phyloP scores from a whole-genome alignment of 2,888 invertebrate genomes.

The Coenonympha glycerion region DNA sequence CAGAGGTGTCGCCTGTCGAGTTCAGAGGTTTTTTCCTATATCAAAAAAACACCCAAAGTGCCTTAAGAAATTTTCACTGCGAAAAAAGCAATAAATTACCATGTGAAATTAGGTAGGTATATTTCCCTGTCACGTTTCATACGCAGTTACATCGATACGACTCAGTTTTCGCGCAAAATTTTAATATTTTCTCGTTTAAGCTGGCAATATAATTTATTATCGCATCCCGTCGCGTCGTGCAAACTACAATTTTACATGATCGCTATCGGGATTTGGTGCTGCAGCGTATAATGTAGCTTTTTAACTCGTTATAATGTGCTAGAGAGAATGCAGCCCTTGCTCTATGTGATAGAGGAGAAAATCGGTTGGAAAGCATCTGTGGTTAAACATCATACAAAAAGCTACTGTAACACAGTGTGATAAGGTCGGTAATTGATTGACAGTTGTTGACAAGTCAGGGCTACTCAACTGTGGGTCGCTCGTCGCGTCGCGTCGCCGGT shows the following conservation, averaged over 20 bases:
- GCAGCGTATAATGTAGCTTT: background rate
- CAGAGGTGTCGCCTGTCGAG: too few relatives aligned
- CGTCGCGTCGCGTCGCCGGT: conserved; percentile 41
- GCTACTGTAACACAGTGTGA: background rate
- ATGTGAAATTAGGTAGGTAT: too few relatives aligned
- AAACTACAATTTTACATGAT: conserved; percentile 8
- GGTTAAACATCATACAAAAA: background rate
- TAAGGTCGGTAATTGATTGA: background rate
- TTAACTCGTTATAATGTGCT: background rate
- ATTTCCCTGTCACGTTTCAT: background rate
- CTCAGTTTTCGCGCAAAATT: background rate
- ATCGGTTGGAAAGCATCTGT: background rate
- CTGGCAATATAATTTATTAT: background rate
- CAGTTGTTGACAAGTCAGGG: background rate
- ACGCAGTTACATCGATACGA: background rate
- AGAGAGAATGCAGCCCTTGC: background rate
- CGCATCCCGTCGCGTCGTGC: background rate
- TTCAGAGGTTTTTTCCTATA: too few relatives aligned
- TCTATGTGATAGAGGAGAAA: background rate
- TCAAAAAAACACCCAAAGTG: too few relatives aligned
- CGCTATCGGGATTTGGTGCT: background rate
- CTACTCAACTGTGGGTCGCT: background rate
- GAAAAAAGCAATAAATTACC: too few relatives aligned
- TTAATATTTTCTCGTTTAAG: background rate
- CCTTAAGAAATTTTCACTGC: too few relatives aligned